phyloP scores from a whole-genome alignment of 2,113 vertebrate species.

The Pantherophis guttatus region DNA sequence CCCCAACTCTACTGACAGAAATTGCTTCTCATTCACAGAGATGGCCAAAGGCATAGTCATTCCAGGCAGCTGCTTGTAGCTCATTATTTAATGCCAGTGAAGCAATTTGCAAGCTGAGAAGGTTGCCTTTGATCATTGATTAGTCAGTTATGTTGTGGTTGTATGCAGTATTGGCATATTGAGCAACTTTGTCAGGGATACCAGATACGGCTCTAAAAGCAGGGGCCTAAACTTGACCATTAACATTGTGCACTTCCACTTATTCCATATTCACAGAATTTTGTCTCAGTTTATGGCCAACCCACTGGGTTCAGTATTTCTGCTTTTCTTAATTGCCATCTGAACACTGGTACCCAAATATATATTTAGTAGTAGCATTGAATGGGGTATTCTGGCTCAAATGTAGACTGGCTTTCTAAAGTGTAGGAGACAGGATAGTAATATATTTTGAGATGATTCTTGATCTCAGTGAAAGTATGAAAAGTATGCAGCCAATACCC shows the following conservation, averaged over 20 bases:
- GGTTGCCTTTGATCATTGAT: not conserved
- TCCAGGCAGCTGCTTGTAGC: not conserved
- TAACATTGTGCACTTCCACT: not conserved
- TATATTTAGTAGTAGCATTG: conserved; percentile 21
- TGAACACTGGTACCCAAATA: not conserved
- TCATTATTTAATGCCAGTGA: not conserved
- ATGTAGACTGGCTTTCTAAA: not conserved
- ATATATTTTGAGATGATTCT: conserved; percentile 4
- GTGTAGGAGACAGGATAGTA: not conserved
- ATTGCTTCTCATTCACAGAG: not conserved
- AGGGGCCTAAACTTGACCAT: not conserved
- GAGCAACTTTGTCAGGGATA: not conserved
- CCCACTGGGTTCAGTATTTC: conserved; percentile 30
- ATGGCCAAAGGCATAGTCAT: not conserved
- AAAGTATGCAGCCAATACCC: not conserved
- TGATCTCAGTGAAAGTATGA: not conserved
- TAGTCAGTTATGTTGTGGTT: not conserved
- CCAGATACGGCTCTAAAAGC: not conserved
- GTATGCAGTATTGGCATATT: not conserved
- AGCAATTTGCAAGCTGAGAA: not conserved
- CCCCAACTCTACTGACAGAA: not conserved
- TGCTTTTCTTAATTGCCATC: conserved; percentile 13
- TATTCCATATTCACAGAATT: conserved; percentile 37
- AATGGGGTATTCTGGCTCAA: not conserved
- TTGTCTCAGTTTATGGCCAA: conserved; percentile 25